These are phyloP conservation scores for Gadus chalcogrammus DNA, from an alignment of 2,113 vertebrate genomes.

Conservation along the genomic window DNA sequence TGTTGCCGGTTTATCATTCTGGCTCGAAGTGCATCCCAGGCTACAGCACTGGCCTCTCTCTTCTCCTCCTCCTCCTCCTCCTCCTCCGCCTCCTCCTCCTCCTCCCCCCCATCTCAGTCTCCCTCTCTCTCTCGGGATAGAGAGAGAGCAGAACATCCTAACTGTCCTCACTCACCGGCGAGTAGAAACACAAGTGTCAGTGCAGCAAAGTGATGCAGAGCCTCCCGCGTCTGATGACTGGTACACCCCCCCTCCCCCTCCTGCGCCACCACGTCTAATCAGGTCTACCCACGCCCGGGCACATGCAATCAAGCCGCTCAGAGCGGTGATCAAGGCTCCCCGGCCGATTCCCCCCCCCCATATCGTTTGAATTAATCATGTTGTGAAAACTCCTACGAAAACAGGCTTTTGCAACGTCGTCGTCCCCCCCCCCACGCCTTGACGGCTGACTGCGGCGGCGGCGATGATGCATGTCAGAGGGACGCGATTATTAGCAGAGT, in stretches of 20 bases:
- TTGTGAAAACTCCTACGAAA: constrained; percentile 6
- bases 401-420: background rate
- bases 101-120: background rate
- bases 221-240: constrained; percentile 13
- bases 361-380: constrained; percentile 12
- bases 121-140: constrained; percentile 28
- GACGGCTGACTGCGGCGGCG: too few relatives aligned
- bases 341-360: constrained; percentile 19
- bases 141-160: background rate
- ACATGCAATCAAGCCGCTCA: constrained; percentile 26
- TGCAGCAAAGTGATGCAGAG: constrained; percentile 37
- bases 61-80: constrained; percentile 2
- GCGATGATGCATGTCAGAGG: too few relatives aligned
- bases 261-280: background rate
- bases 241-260: constrained; percentile 4
- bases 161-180: constrained; percentile 20
- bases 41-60: constrained; percentile 53
- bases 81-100: background rate
- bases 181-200: constrained; percentile 29
- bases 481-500: background rate
- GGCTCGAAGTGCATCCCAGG: constrained; percentile 36
- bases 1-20: constrained; percentile 44
- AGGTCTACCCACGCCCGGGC: background rate
- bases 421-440: background rate
- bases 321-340: constrained; percentile 35